A percentile compares a stretch with the other conserved stretches of the same genome.
These are phyloP conservation scores for Empis livida DNA, from an alignment of 2,888 invertebrate species.

Conservation along the genomic window DNA sequence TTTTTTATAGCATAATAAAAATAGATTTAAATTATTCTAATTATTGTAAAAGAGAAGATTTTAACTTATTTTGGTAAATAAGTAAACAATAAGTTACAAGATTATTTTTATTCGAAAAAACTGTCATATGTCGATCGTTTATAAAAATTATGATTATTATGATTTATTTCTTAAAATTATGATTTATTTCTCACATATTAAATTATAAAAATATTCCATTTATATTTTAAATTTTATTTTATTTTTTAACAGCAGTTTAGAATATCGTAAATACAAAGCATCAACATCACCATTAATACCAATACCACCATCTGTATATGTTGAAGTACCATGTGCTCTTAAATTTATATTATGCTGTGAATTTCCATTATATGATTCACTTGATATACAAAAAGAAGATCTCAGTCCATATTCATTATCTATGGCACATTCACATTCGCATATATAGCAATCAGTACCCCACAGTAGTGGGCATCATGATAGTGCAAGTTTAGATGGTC, in stretches of 20 bases:
- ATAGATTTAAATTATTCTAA: too few species aligned
- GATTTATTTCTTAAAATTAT: too few species aligned
- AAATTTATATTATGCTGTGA: conserved; percentile 81
- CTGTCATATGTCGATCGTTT: too few species aligned
- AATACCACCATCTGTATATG: conserved; percentile 74
- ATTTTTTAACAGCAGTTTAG: conserved; percentile 48
- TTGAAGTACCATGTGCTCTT: conserved; percentile 69
- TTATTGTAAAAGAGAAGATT: too few species aligned
- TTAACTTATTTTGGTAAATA: too few species aligned
- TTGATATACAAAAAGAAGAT: conserved; percentile 40
- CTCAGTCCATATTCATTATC: conserved; percentile 33
- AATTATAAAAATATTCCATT: too few species aligned
- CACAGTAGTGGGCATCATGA: conserved; percentile 27
- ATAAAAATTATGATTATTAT: too few species aligned
- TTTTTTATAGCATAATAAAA: too few species aligned
- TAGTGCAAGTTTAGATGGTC: conserved; percentile 9
- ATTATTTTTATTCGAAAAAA: too few species aligned
- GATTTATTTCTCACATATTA: too few species aligned
- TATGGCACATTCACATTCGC: conserved; percentile 34
- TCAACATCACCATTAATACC: conserved; percentile 83
- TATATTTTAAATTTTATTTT: conserved; percentile 8
- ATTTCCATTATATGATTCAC: conserved; percentile 70
- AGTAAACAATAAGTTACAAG: too few species aligned
- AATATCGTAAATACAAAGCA: conserved; percentile 76
- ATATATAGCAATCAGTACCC: conserved; percentile 36